Conservation (phyloP, 2,888 invertebrate genomes). For the Amblyteles armatorius region DNA sequence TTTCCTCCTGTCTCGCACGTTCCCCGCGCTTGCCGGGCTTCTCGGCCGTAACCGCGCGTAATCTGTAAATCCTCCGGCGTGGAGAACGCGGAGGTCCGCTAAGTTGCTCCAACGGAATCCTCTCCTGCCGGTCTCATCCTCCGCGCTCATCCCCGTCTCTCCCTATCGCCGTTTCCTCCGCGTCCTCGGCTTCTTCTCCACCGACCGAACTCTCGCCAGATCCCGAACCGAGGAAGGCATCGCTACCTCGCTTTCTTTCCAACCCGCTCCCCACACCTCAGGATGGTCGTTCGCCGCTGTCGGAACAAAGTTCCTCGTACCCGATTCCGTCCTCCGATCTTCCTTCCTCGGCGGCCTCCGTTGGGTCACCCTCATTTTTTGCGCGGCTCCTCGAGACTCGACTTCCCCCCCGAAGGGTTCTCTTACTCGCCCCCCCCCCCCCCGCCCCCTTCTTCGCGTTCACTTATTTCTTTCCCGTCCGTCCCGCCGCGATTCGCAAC, state of each 20-base stretch:
- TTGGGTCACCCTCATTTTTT: slow-evolving; percentile 28
- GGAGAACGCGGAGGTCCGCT: slow-evolving; percentile 83
- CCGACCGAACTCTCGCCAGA: neutral
- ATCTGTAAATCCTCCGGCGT: slow-evolving; percentile 84
- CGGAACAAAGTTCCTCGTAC: neutral
- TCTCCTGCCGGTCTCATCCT: slow-evolving; percentile 62
- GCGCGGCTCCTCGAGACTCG: slow-evolving; percentile 42
- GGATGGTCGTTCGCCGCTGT: neutral
- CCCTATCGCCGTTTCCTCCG: slow-evolving; percentile 12
- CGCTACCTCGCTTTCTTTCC: neutral
- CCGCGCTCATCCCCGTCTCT: slow-evolving; percentile 17
- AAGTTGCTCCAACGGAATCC: slow-evolving; percentile 82
- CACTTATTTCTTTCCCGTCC: slow-evolving; percentile 41
- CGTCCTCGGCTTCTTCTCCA: neutral
- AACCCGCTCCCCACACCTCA: neutral
- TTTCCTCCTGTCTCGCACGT: slow-evolving; percentile 38
- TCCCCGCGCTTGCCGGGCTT: slow-evolving; percentile 70
- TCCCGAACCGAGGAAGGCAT: neutral
- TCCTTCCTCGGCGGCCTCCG: slow-evolving; percentile 63
- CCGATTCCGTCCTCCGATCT: slow-evolving; percentile 46
- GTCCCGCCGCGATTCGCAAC: slow-evolving; percentile 1
- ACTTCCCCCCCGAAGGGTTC: slow-evolving; percentile 45
- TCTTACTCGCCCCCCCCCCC: slow-evolving; percentile 13
- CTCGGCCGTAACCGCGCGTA: slow-evolving; percentile 74
- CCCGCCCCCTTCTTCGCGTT: slow-evolving; percentile 20